phyloP scores from a whole-genome alignment of 2,888 invertebrate genomes.

The Melinaea menophilus region DNA sequence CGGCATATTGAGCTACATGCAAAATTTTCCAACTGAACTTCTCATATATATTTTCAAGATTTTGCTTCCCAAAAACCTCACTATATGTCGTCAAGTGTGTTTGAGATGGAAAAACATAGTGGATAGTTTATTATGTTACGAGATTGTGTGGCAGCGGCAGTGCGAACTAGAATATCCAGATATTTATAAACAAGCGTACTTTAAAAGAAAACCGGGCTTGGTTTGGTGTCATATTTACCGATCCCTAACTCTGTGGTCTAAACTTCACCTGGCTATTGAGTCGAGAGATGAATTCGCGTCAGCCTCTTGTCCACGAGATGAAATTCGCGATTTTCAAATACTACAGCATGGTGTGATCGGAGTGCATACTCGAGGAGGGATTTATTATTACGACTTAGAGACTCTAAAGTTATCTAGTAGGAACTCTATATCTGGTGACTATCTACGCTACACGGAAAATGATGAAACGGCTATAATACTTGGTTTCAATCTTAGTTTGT shows the following conservation, averaged over 20 bases:
- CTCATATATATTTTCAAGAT: conserved; percentile 48
- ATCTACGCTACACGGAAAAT: conserved; percentile 51
- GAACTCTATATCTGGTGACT: conserved; percentile 43
- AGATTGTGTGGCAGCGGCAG: conserved; percentile 46
- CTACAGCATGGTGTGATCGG: conserved; percentile 48
- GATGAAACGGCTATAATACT: conserved; percentile 41
- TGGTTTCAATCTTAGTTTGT: conserved; percentile 43
- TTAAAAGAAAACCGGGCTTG: conserved; percentile 40
- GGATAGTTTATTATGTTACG: conserved; percentile 44
- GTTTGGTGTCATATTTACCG: conserved; percentile 55
- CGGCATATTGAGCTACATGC: conserved; percentile 27
- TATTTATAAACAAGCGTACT: conserved; percentile 40
- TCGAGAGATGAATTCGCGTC: conserved; percentile 53
- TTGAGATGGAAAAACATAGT: conserved; percentile 52
- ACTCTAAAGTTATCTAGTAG: conserved; percentile 41
- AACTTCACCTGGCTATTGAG: conserved; percentile 44
- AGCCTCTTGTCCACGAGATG: conserved; percentile 43
- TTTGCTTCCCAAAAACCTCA: conserved; percentile 46
- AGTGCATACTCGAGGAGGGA: conserved; percentile 46
- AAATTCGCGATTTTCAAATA: conserved; percentile 48
- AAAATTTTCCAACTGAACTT: conserved; percentile 51
- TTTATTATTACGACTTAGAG: conserved; percentile 52
- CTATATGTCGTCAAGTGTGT: conserved; percentile 53
- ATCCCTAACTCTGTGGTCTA: conserved; percentile 54
- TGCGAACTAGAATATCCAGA: conserved; percentile 47